A percentile compares a stretch with the other conserved stretches of the same genome.
phyloP scores from a whole-genome alignment of 2,888 invertebrate genomes.

The Gibbula magus region DNA sequence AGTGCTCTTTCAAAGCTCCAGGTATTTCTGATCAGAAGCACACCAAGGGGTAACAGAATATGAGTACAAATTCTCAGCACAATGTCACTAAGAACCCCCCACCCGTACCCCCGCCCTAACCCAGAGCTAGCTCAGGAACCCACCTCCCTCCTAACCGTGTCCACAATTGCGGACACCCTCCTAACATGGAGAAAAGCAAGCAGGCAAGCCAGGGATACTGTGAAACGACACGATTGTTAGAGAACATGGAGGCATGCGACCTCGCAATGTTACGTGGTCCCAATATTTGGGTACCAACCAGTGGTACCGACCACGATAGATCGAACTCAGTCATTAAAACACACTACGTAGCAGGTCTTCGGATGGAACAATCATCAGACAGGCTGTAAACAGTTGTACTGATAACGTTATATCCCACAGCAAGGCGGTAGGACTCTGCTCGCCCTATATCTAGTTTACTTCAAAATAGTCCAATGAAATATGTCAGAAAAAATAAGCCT shows the following conservation, averaged over 20 bases:
- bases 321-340: constrained; percentile 9
- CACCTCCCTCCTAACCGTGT: neutral
- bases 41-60: constrained; percentile 22
- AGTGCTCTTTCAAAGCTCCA: constrained; percentile 23
- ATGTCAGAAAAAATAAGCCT: constrained; percentile 21
- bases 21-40: constrained; percentile 8
- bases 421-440: neutral
- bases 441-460: constrained; percentile 14
- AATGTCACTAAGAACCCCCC: constrained; percentile 14
- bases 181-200: constrained; percentile 13
- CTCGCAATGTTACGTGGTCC: neutral
- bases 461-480: constrained; percentile 22
- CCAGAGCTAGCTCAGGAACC: neutral
- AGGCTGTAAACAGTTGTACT: constrained; percentile 17
- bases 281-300: constrained; percentile 6
- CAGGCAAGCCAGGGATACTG: constrained; percentile 7
- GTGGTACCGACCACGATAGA: constrained; percentile 12
- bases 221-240: neutral
- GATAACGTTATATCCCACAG: constrained; percentile 16
- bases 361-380: constrained; percentile 20
- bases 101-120: neutral
- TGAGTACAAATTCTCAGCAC: constrained; percentile 24
- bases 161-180: neutral
- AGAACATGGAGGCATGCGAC: neutral
- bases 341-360: constrained; percentile 19